A percentile compares a stretch with the other conserved stretches of the same genome.
phyloP scores from a whole-genome alignment of 2,797 vertebrate genomes.

The Emys orbicularis region DNA sequence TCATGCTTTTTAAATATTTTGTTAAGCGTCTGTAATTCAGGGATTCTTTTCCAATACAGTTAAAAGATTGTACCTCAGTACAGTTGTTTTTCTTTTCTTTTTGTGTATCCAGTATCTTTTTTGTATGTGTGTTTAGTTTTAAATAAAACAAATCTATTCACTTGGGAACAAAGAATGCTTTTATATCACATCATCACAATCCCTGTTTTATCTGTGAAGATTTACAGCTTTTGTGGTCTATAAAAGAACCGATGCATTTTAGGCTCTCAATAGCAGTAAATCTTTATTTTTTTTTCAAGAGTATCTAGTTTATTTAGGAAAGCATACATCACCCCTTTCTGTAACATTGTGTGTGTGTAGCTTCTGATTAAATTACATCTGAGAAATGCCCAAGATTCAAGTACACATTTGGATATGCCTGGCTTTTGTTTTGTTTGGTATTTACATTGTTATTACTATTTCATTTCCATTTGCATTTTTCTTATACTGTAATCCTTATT shows the following conservation, averaged over 20 bases:
- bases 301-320: slow-evolving; percentile 65
- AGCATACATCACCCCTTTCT: slow-evolving; percentile 29
- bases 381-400: not conserved
- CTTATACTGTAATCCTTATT: not conserved
- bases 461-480: not conserved
- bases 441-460: not conserved
- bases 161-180: slow-evolving; percentile 71
- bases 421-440: slow-evolving; percentile 35
- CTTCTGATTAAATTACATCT: slow-evolving; percentile 50
- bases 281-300: slow-evolving; percentile 33
- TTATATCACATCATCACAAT: slow-evolving; percentile 62
- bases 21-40: slow-evolving; percentile 41
- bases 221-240: slow-evolving; percentile 63
- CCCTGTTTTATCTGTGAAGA: slow-evolving; percentile 61
- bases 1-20: not conserved
- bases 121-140: slow-evolving; percentile 60
- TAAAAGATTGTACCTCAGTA: slow-evolving; percentile 54
- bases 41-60: slow-evolving; percentile 17
- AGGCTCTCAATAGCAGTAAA: slow-evolving; percentile 49
- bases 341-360: not conserved
- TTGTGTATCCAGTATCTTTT: slow-evolving; percentile 29
- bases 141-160: slow-evolving; percentile 75
- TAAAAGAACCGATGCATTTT: slow-evolving; percentile 60
- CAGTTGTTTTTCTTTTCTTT: slow-evolving; percentile 1
- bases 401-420: not conserved